Evolutionary conservation across 37 sponge, comb jelly and placozoan genomes (phyloP), one percentile per base, ranked within the genome.

Genomic region (Geodia barretti): DNA sequence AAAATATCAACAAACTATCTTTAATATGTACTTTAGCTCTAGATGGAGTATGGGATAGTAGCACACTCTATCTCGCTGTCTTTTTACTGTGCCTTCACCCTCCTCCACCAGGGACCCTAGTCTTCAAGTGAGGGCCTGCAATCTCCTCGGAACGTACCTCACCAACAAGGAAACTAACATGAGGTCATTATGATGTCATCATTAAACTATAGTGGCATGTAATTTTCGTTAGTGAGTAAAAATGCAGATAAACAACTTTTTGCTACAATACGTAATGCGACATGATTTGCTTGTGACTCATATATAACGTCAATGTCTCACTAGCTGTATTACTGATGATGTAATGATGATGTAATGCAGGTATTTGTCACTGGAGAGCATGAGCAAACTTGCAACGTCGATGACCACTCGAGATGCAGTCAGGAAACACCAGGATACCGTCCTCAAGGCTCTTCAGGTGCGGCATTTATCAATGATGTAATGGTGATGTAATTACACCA

Each of bases 351-450:
- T 72, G 73, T 72, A 31, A 71, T 63, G 93, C 54, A 47, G 54
- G 8, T 97, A 95, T 74, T 79, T 97, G 62, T 85, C 98, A n/a
- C 73, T 97, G 73, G 98, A 97, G 83, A 74, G 79, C 21, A 80
- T 97, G 82, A 84, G 93, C 59, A 72, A 79, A 35, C 80, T 97
- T 25, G 95, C 95, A 0, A 80, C 75, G 26, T 92, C 95, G 29
- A 95, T 90, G 41, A 87, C 92, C 58, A 87, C 93, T 11, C 81
- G 84, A 62, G 93, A 92, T 19, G 95, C 98, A 8, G 95, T 97
- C 4, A 89, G 80, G 86, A 97, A 95, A 73, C 98, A 97, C 61
- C 95, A 95, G 66, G 91, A 90, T 33, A 88, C 87, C 29, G 98
- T 97, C 33, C 68, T 97, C 14, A 40, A 74, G 3, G 70, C 92